These are phyloP conservation scores for Megalops atlanticus DNA, from an alignment of 2,113 vertebrate genomes.

Conservation along the genomic window DNA sequence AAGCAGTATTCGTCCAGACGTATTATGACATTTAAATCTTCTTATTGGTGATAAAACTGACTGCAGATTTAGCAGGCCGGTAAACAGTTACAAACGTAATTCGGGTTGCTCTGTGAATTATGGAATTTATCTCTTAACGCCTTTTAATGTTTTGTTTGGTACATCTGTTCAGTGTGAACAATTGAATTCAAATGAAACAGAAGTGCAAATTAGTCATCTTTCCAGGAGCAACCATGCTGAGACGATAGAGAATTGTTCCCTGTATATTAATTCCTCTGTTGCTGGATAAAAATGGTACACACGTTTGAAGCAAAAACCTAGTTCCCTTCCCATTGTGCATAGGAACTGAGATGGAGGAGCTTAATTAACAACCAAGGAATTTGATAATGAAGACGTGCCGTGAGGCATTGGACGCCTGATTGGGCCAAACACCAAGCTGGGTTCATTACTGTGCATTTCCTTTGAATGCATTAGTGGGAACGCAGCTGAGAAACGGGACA, in stretches of 20 bases:
- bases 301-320: neutral
- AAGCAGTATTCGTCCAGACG: too few relatives aligned
- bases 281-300: neutral
- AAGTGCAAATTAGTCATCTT: neutral
- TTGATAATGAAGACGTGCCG: slow-evolving; percentile 3
- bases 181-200: neutral
- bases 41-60: neutral
- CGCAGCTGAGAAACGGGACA: neutral
- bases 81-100: neutral
- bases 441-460: neutral
- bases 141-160: neutral
- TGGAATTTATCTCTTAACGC: neutral
- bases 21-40: too few relatives aligned
- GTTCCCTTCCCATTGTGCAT: neutral
- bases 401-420: neutral
- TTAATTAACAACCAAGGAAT: slow-evolving; percentile 7
- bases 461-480: neutral
- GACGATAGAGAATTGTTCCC: neutral
- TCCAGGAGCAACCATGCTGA: neutral
- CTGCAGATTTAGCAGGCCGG: neutral
- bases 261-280: neutral
- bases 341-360: neutral
- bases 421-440: neutral
- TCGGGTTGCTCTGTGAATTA: neutral
- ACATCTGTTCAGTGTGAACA: neutral